These are phyloP conservation scores for Tonatia bakeri DNA, from an alignment of 2,113 vertebrate genomes.

Conservation along the genomic window DNA sequence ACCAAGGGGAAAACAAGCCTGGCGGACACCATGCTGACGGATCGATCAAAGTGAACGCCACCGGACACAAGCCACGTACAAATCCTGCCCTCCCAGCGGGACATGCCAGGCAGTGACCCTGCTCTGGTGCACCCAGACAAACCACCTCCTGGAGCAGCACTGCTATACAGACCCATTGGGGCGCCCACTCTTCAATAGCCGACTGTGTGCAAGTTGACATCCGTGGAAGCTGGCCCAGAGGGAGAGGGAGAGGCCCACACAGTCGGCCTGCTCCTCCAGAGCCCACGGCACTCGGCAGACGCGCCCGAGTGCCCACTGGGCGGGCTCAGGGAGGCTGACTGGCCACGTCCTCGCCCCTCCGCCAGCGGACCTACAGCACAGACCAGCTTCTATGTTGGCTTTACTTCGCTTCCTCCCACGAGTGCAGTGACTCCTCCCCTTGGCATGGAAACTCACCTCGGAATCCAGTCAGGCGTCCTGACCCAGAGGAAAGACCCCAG, in stretches of 20 bases:
- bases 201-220: too few species aligned
- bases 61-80: too few species aligned
- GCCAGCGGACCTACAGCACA: background rate
- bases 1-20: background rate
- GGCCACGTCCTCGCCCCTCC: background rate
- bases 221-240: background rate
- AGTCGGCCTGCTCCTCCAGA: background rate
- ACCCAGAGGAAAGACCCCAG: background rate
- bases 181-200: background rate
- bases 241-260: fast-evolving
- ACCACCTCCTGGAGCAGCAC: background rate
- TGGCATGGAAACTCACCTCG: background rate
- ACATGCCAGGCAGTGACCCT: background rate
- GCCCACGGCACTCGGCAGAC: fast-evolving
- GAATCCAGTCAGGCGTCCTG: background rate
- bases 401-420: background rate
- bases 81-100: fast-evolving
- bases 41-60: background rate
- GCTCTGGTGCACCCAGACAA: background rate
- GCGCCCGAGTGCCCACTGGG: fast-evolving
- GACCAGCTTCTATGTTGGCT: background rate
- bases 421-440: background rate
- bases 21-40: background rate
- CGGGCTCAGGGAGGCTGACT: background rate
- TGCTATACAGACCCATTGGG: background rate